Percentiles rank a stretch among this genome's conserved stretches.
Conservation (phyloP, 2,888 invertebrate species). For the Polyommatus iphigenia region DNA sequence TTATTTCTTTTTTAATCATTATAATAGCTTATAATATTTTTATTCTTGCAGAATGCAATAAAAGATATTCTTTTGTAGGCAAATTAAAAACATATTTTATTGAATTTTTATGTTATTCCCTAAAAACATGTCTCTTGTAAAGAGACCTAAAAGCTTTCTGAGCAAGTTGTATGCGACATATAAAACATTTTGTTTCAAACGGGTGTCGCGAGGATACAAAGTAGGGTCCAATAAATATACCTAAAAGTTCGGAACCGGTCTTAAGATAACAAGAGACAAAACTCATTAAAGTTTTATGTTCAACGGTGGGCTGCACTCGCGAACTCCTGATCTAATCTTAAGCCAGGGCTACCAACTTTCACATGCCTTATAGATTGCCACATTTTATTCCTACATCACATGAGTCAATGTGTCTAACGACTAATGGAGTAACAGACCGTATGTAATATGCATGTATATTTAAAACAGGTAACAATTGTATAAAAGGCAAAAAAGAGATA, state of each 20-base stretch:
- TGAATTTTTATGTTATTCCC: too few species aligned
- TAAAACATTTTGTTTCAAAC: not conserved
- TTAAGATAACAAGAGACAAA: constrained; percentile 70
- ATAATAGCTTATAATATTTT: not conserved
- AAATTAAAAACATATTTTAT: not conserved
- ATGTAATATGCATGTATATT: too few species aligned
- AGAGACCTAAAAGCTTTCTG: not conserved
- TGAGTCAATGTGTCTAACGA: too few species aligned
- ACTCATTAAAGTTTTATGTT: constrained; percentile 77
- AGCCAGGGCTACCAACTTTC: constrained; percentile 33
- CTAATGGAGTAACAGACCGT: too few species aligned
- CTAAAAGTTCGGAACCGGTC: constrained; percentile 53
- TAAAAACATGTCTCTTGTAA: too few species aligned
- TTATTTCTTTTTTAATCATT: too few species aligned
- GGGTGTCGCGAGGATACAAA: not conserved
- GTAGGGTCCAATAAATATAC: constrained; percentile 15
- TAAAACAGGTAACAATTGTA: too few species aligned
- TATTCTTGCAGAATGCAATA: not conserved
- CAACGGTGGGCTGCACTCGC: constrained; percentile 46
- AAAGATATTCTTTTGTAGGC: not conserved
- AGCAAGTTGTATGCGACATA: not conserved
- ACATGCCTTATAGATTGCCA: not conserved
- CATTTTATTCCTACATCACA: too few species aligned
- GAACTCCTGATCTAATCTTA: constrained; percentile 59
- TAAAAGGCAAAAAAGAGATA: too few species aligned